These are phyloP conservation scores for Phalanger gymnotis DNA, from an alignment of 2,797 vertebrate genomes.

Conservation along the genomic window DNA sequence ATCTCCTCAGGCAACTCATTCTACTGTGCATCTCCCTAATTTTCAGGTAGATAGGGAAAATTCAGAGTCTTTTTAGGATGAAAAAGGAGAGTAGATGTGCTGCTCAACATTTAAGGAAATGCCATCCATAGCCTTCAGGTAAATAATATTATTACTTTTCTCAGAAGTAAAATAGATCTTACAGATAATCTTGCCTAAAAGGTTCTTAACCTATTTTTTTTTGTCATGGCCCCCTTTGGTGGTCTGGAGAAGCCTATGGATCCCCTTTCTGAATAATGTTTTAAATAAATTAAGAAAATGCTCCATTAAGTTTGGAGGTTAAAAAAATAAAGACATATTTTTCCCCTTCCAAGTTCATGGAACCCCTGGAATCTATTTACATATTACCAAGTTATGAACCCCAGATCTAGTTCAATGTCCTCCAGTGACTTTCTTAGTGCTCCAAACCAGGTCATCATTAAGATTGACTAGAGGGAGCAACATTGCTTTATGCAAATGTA, in stretches of 20 bases:
- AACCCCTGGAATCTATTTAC: not conserved
- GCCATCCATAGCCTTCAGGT: not conserved
- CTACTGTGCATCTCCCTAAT: not conserved
- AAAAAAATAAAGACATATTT: not conserved
- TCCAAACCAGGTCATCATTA: not conserved
- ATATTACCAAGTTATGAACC: not conserved
- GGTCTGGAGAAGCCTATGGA: not conserved
- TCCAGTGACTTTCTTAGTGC: not conserved
- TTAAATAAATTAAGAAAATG: not conserved
- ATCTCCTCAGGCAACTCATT: not conserved
- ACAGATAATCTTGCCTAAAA: not conserved
- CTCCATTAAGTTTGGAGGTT: not conserved
- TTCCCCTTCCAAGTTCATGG: not conserved
- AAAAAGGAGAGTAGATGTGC: not conserved
- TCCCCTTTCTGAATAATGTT: not conserved
- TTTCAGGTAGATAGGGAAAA: not conserved
- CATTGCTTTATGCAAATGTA: not conserved
- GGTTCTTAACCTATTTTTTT: not conserved
- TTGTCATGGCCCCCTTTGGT: not conserved
- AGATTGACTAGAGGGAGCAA: not conserved
- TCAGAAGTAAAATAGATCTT: not conserved
- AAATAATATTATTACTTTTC: not conserved
- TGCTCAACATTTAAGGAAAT: not conserved
- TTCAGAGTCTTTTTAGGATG: not conserved
- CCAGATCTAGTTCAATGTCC: not conserved